Conservation (phyloP, 2,888 invertebrate genomes). For the Aphodius granarius region DNA sequence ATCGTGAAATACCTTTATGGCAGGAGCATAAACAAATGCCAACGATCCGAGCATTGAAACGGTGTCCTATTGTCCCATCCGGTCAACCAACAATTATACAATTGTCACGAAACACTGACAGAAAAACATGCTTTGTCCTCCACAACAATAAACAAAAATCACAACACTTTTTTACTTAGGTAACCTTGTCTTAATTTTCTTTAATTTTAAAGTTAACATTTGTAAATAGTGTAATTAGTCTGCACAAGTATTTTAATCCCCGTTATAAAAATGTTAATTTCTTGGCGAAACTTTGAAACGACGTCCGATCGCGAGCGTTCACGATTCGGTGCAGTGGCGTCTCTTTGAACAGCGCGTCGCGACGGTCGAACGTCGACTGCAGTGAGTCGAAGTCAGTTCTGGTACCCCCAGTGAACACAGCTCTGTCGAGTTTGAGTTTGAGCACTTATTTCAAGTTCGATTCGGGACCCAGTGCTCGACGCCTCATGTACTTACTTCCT, state of each 20-base stretch:
- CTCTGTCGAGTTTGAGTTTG: background rate
- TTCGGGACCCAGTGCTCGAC: background rate
- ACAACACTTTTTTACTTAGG: background rate
- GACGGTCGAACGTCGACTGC: background rate
- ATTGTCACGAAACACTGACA: background rate
- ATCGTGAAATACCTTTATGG: background rate
- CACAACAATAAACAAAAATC: background rate
- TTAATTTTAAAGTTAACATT: background rate
- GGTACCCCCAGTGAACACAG: background rate
- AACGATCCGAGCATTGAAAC: background rate
- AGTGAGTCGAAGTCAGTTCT: background rate
- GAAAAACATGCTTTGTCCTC: background rate
- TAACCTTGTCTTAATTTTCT: background rate
- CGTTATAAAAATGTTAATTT: background rate
- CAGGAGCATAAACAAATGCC: background rate
- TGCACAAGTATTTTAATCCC: background rate
- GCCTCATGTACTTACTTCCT: background rate
- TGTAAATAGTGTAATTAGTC: background rate
- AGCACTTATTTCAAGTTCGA: background rate
- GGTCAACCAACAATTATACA: background rate
- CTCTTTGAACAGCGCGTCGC: background rate
- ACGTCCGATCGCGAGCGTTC: too few relatives aligned
- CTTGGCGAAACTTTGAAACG: background rate
- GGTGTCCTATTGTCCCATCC: background rate
- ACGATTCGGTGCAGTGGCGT: background rate